Conservation (phyloP, 2,113 vertebrate species). For the Petromus typicus region DNA sequence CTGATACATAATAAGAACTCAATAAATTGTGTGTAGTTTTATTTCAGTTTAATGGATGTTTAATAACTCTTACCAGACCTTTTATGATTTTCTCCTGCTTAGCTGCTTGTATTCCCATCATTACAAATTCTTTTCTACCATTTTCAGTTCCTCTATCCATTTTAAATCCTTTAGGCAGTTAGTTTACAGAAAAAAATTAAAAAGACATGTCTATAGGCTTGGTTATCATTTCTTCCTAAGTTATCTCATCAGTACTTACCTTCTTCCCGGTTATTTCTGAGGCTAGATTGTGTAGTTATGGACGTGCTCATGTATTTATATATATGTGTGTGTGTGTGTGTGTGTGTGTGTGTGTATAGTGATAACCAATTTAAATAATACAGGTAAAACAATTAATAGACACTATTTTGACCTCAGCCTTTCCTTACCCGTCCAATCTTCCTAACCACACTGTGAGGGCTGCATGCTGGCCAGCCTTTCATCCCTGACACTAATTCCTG, state of each 20-base stretch:
- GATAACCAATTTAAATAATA: background rate
- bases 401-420: background rate
- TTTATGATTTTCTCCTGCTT: constrained; percentile 9
- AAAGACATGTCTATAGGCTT: background rate
- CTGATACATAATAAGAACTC: constrained; percentile 59
- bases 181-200: constrained; percentile 49
- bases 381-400: background rate
- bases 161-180: background rate
- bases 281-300: background rate
- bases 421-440: background rate
- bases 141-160: background rate
- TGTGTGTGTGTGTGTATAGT: background rate
- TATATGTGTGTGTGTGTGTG: background rate
- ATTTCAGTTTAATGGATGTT: constrained; percentile 57
- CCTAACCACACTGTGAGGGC: background rate
- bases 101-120: background rate
- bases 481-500: background rate
- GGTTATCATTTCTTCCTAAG: background rate
- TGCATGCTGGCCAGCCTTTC: no score
- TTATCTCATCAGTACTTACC: background rate
- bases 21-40: constrained; percentile 69
- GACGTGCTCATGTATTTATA: background rate
- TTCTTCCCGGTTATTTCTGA: background rate
- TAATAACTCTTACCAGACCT: background rate
- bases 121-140: background rate